Conservation (phyloP, 2,797 vertebrate genomes). For the Lerista edwardsae region DNA sequence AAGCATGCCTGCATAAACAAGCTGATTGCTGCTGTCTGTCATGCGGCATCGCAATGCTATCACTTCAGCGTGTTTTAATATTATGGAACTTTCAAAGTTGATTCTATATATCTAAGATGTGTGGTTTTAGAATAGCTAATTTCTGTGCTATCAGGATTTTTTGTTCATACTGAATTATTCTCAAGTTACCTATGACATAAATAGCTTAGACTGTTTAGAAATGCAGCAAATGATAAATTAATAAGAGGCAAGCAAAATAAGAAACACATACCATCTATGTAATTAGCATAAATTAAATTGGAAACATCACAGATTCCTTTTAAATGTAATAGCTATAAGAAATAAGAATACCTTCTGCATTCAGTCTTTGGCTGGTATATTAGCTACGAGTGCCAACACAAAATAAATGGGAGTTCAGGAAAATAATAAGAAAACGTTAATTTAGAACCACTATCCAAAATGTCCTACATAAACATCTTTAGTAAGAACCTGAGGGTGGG, state of each 20-base stretch:
- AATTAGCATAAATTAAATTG: conserved; percentile 61
- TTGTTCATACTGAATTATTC: conserved; percentile 35
- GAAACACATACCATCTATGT: conserved; percentile 50
- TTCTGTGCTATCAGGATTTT: conserved; percentile 20
- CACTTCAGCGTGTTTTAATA: conserved; percentile 6
- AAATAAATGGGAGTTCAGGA: not conserved
- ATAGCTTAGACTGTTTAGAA: conserved; percentile 60
- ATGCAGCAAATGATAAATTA: conserved; percentile 64
- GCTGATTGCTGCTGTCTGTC: not conserved
- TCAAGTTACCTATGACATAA: conserved; percentile 46
- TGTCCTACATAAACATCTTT: not conserved
- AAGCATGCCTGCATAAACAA: not conserved
- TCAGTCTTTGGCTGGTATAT: conserved; percentile 30
- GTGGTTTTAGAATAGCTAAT: not conserved
- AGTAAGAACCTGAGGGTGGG: not conserved
- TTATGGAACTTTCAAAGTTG: conserved; percentile 2
- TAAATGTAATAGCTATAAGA: conserved; percentile 42
- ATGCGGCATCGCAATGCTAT: not conserved
- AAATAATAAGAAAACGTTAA: conserved; percentile 38
- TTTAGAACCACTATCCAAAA: conserved; percentile 3
- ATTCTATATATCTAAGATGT: not conserved
- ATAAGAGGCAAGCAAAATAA: conserved; percentile 62
- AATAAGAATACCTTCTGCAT: conserved; percentile 34
- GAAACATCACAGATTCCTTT: conserved; percentile 34
- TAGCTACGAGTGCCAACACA: conserved; percentile 13